Conservation (phyloP, 2,888 invertebrate genomes). For the Biston stratarius region DNA sequence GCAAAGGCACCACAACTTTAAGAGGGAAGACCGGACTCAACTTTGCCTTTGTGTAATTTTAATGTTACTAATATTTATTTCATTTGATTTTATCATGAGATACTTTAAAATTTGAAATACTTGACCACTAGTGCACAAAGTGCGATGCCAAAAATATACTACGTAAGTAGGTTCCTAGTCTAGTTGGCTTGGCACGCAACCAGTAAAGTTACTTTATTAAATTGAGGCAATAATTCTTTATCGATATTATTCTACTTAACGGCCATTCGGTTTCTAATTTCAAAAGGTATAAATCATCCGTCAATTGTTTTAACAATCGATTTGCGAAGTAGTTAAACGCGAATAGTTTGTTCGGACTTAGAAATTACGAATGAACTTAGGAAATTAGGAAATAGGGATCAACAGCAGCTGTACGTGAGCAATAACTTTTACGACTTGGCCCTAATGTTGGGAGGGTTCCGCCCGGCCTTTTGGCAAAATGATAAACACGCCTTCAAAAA, state of each 20-base stretch:
- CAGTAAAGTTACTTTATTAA: too few relatives aligned
- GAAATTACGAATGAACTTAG: slow-evolving; percentile 35
- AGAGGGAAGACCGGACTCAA: too few relatives aligned
- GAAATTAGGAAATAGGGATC: slow-evolving; percentile 32
- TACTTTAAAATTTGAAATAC: too few relatives aligned
- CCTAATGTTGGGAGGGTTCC: slow-evolving; percentile 17
- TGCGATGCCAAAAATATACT: too few relatives aligned
- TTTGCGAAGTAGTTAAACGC: slow-evolving; percentile 16
- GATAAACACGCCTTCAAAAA: slow-evolving; percentile 27
- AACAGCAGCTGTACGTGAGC: slow-evolving; percentile 35
- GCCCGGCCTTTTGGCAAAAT: slow-evolving; percentile 15
- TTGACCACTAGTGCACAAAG: too few relatives aligned
- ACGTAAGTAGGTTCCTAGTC: too few relatives aligned
- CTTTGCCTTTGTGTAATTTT: too few relatives aligned
- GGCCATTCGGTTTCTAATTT: neutral
- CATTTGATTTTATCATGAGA: too few relatives aligned
- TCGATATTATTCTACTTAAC: neutral
- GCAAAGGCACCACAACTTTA: too few relatives aligned
- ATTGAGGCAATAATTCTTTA: neutral
- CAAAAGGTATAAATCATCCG: neutral
- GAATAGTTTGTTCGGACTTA: slow-evolving; percentile 21
- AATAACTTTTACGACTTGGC: slow-evolving; percentile 30
- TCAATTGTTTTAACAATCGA: slow-evolving; percentile 11
- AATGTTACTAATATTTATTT: too few relatives aligned
- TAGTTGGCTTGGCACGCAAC: too few relatives aligned